Percentiles rank a stretch among this genome's conserved stretches.
phyloP scores from a whole-genome alignment of 92 coral and sea anemone species.

The Scolanthus callimorphus region DNA sequence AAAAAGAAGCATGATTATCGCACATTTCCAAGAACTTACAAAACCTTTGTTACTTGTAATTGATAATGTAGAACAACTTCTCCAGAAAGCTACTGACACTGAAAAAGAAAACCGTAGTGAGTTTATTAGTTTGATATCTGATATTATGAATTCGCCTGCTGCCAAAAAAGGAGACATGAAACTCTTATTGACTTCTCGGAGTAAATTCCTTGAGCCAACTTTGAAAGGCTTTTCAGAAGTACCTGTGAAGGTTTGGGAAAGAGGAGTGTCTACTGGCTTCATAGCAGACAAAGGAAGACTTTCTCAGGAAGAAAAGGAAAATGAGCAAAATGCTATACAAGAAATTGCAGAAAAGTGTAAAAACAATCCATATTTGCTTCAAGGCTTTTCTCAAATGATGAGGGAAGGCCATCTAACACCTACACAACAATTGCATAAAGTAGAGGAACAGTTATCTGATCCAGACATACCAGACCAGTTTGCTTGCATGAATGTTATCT shows the following conservation, averaged over 20 bases:
- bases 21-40: neutral
- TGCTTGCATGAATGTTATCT: slow-evolving; percentile 36
- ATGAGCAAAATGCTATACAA: neutral
- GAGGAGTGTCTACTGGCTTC: slow-evolving; percentile 16
- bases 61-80: slow-evolving; percentile 64
- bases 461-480: slow-evolving; percentile 5
- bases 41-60: slow-evolving; percentile 29
- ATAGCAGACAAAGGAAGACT: neutral
- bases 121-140: slow-evolving; percentile 13
- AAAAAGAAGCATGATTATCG: slow-evolving; percentile 9
- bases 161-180: slow-evolving; percentile 11
- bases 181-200: slow-evolving; percentile 49
- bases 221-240: slow-evolving; percentile 27
- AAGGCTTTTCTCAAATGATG: slow-evolving; percentile 25
- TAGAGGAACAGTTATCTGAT: slow-evolving; percentile 6
- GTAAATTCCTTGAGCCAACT: slow-evolving; percentile 21
- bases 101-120: neutral
- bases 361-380: slow-evolving; percentile 23
- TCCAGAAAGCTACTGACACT: neutral
- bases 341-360: slow-evolving; percentile 21
- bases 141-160: slow-evolving; percentile 7
- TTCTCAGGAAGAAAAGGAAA: neutral
- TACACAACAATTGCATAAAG: neutral
- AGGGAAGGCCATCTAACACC: slow-evolving; percentile 10
- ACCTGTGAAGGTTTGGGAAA: slow-evolving; percentile 13